Conservation (phyloP, 2,888 invertebrate species). For the Nasonovia ribisnigri region DNA sequence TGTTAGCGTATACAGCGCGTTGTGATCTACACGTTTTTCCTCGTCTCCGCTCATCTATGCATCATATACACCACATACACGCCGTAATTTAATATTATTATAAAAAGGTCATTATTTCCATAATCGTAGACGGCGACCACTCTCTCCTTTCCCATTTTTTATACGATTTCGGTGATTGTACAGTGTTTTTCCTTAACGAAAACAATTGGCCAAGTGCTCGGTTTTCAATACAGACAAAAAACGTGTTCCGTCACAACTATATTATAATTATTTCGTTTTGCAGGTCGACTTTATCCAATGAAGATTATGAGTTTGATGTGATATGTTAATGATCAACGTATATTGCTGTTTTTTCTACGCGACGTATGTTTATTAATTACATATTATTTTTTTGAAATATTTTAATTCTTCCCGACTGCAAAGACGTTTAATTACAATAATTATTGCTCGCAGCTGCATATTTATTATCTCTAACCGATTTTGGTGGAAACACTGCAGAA, state of each 20-base stretch:
- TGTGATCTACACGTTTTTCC: not conserved
- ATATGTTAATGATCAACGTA: not conserved
- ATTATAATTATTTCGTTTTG: not conserved
- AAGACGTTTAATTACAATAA: not conserved
- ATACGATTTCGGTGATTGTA: not conserved
- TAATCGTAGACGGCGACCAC: conserved; percentile 13
- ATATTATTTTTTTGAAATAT: not conserved
- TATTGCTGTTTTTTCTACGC: not conserved
- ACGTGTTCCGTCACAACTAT: not conserved
- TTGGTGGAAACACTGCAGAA: not conserved
- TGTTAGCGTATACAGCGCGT: not conserved
- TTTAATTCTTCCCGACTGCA: not conserved
- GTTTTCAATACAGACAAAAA: not conserved
- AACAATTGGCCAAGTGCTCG: conserved; percentile 22
- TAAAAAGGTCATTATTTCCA: conserved; percentile 58
- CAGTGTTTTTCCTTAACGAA: not conserved
- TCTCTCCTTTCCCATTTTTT: conserved; percentile 24
- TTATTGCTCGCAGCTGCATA: not conserved
- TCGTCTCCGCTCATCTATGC: not conserved
- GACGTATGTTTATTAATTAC: not conserved
- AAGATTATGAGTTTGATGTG: not conserved
- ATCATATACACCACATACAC: not conserved
- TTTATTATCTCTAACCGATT: not conserved
- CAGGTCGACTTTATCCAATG: not conserved
- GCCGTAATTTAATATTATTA: not conserved